Evolutionary conservation across 1,140 invertebrate genomes (phyloP).

Genomic region (Drosophila aff.): DNA sequence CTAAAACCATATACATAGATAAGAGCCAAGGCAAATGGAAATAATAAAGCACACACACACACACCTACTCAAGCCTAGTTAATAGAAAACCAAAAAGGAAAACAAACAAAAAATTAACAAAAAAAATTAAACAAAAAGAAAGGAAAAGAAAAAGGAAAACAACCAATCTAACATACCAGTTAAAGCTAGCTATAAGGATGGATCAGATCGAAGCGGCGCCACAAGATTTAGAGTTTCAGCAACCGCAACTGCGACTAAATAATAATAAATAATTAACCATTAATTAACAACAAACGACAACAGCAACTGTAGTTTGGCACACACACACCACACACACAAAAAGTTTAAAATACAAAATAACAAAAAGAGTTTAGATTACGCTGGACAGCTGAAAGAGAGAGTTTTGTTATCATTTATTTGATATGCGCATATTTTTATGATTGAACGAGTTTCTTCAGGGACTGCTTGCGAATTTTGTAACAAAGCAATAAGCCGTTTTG

Average conservation of each 20-base stretch:
- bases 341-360: constrained; percentile 18
- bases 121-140: background rate
- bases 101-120: background rate
- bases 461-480: constrained; percentile 79
- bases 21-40: constrained; percentile 59
- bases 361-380: constrained; percentile 33
- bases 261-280: constrained; percentile 68
- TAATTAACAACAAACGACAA: constrained; percentile 33
- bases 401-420: constrained; percentile 77
- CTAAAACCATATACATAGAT: constrained; percentile 38
- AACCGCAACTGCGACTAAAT: constrained; percentile 57
- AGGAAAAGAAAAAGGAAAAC: background rate
- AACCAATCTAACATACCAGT: constrained; percentile 46
- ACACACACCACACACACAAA: constrained; percentile 11
- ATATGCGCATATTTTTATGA: constrained; percentile 73
- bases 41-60: constrained; percentile 65
- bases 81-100: constrained; percentile 41
- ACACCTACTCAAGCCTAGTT: constrained; percentile 57
- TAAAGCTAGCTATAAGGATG: constrained; percentile 58
- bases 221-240: constrained; percentile 81
- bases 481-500: constrained; percentile 78
- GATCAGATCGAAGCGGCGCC: constrained; percentile 56
- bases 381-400: constrained; percentile 38
- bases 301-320: constrained; percentile 61
- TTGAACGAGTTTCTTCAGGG: constrained; percentile 74